Conservation (phyloP, 2,888 invertebrate species). For the Mesoligia furuncula region DNA sequence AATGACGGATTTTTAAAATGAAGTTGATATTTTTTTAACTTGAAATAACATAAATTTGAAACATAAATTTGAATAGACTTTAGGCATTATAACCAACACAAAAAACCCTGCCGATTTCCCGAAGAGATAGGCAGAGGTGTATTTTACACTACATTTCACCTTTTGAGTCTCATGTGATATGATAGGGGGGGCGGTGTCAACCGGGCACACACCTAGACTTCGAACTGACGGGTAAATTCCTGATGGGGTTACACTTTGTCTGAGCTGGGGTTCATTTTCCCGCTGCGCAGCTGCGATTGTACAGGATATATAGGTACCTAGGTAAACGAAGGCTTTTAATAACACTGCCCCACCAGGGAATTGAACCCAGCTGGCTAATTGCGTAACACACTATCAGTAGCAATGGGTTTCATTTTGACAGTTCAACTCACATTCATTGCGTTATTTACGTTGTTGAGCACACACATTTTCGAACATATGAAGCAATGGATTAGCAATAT, state of each 20-base stretch:
- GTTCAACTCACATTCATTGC: too few relatives aligned
- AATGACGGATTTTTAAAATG: background rate
- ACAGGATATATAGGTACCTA: too few relatives aligned
- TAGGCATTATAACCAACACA: background rate
- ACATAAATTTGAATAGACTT: too few relatives aligned
- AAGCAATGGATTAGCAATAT: too few relatives aligned
- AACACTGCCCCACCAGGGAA: background rate
- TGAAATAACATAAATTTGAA: too few relatives aligned
- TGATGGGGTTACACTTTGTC: background rate
- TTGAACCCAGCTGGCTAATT: too few relatives aligned
- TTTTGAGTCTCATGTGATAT: background rate
- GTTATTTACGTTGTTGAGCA: too few relatives aligned
- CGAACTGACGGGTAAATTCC: background rate
- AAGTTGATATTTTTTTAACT: too few relatives aligned
- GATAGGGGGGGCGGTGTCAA: background rate
- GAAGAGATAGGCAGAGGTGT: background rate
- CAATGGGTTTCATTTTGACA: too few relatives aligned
- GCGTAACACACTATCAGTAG: too few relatives aligned
- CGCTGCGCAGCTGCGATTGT: background rate
- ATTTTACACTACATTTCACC: background rate
- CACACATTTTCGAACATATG: too few relatives aligned
- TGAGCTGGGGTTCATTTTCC: background rate
- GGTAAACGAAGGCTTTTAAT: background rate
- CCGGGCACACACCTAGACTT: background rate
- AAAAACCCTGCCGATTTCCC: background rate